Percentiles rank a stretch among this genome's conserved stretches.
Evolutionary conservation across 1,140 invertebrate species (phyloP).

Genomic region (Rhopalosiphum maidis): DNA sequence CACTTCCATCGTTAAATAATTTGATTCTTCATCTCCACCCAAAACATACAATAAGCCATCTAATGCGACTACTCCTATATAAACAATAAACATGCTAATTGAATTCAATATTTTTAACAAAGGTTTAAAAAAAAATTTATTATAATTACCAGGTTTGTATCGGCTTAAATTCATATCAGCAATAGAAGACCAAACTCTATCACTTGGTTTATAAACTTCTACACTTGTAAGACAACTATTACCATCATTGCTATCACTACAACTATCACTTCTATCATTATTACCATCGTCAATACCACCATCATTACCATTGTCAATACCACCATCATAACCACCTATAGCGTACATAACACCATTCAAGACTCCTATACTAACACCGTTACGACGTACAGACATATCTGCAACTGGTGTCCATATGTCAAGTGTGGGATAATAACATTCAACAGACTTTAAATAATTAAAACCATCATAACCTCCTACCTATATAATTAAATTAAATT

Average conservation of each 20-base stretch:
- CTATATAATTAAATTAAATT: conserved; percentile 61
- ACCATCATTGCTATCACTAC: too few relatives aligned
- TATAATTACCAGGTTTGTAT: conserved; percentile 80
- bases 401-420: conserved; percentile 85
- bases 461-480: conserved; percentile 94
- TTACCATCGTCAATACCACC: too few relatives aligned
- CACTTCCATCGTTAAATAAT: conserved; percentile 86
- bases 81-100: conserved; percentile 56
- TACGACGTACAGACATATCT: conserved; percentile 88
- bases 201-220: conserved; percentile 82
- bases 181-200: conserved; percentile 83
- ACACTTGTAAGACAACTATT: conserved; percentile 67
- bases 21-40: conserved; percentile 91
- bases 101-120: too few relatives aligned
- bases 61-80: conserved; percentile 82
- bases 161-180: conserved; percentile 90
- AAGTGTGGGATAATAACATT: conserved; percentile 85
- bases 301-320: conserved; percentile 75
- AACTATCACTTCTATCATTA: too few relatives aligned
- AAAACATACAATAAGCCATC: conserved; percentile 87
- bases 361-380: conserved; percentile 89
- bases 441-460: conserved; percentile 90
- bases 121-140: neutral
- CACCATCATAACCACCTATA: conserved; percentile 90
- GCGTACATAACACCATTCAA: conserved; percentile 88